Evolutionary conservation across 2,797 vertebrate genomes (phyloP).

Genomic region (Pseudochaenichthys georgianus): DNA sequence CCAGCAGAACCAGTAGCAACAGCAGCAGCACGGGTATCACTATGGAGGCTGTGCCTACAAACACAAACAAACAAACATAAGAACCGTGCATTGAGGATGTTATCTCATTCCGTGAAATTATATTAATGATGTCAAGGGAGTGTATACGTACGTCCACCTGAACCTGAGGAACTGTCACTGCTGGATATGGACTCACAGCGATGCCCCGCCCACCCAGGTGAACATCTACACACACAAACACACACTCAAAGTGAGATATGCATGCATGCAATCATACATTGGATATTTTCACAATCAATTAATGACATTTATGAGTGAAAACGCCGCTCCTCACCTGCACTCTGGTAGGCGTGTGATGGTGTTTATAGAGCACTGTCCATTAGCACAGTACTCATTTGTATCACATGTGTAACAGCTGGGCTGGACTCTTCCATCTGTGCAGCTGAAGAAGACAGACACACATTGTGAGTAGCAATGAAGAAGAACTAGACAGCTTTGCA

Average conservation of each 20-base stretch:
- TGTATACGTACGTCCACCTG: conserved; percentile 85
- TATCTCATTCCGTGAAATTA: background rate
- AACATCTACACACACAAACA: conserved; percentile 83
- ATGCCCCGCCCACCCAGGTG: conserved; percentile 85
- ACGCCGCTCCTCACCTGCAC: conserved; percentile 87
- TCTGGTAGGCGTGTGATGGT: conserved; percentile 88
- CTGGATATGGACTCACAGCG: conserved; percentile 85
- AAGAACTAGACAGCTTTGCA: background rate
- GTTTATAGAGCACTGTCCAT: conserved; percentile 91
- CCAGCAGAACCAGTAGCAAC: conserved; percentile 88
- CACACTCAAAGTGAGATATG: background rate
- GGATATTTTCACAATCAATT: background rate
- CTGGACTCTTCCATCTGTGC: conserved; percentile 87
- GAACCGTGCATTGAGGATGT: background rate
- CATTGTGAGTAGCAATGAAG: background rate
- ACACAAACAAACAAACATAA: conserved; percentile 43
- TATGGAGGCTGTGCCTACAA: conserved; percentile 90
- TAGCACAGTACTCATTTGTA: conserved; percentile 88
- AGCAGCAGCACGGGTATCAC: conserved; percentile 89
- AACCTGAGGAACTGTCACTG: conserved; percentile 47
- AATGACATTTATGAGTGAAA: background rate
- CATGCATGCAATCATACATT: background rate
- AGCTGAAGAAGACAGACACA: conserved; percentile 76
- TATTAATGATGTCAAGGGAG: too few relatives aligned
- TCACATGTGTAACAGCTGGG: conserved; percentile 93